phyloP scores from a whole-genome alignment of 2,797 vertebrate genomes.

The Hemitrygon akajei region DNA sequence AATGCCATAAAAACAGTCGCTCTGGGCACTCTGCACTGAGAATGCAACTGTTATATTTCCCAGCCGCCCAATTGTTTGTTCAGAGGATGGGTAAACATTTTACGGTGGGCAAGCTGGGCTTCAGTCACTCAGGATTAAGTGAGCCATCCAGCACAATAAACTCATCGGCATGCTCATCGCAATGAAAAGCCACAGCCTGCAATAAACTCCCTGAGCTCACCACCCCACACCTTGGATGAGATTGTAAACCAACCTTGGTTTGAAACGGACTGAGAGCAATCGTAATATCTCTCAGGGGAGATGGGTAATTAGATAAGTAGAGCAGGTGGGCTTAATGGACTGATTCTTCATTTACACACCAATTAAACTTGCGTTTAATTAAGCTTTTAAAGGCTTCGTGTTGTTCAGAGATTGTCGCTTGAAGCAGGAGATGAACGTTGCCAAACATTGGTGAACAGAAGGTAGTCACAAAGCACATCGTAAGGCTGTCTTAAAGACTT shows the following conservation, averaged over 20 bases:
- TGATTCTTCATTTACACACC: constrained; percentile 11
- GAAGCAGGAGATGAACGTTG: background rate
- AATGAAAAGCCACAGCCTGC: background rate
- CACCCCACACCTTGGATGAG: too few relatives aligned
- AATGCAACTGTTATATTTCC: background rate
- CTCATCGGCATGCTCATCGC: background rate
- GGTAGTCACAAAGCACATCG: background rate
- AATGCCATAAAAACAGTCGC: background rate
- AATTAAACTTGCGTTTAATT: constrained; percentile 29
- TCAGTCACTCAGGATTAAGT: background rate
- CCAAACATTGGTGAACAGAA: background rate
- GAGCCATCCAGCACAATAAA: background rate
- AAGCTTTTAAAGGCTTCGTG: background rate
- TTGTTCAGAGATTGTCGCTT: background rate
- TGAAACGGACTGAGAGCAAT: background rate
- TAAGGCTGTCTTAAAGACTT: background rate
- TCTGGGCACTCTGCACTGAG: background rate
- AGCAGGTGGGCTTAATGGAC: constrained; percentile 15
- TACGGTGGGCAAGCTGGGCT: background rate
- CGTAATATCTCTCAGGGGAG: background rate
- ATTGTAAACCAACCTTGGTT: background rate
- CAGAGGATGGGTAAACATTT: background rate
- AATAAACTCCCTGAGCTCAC: too few relatives aligned
- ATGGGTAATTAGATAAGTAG: constrained; percentile 1
- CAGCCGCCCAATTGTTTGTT: background rate